Base-by-base conservation (phyloP, 2,888 invertebrate genomes). In the Enchytraeus crypticus region DNA sequence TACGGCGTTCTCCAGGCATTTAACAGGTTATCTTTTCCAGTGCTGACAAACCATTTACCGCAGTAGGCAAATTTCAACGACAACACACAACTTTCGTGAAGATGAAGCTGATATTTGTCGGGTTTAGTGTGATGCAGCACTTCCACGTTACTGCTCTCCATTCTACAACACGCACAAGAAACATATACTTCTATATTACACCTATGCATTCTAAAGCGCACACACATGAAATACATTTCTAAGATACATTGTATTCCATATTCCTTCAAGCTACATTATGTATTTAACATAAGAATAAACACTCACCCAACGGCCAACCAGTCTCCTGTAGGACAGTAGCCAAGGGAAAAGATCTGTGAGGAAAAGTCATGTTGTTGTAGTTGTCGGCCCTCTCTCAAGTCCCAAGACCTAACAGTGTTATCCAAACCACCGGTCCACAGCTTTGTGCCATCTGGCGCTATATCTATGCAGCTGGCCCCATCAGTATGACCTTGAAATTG, bases 1-100 rank as follows among this genome's bases (percentile, higher is more conserved):
- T 92, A 92, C 0, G 93, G 93, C 71, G 92, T 92, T 78, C 92
- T 85, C 92, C 92, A 95, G 43, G 91, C 91, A 80, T 93, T 92
- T 70, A 93, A 84, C 72, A 90, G 83, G 82, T 92, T 92, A 80
- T 95, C 92, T 81, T 92, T 92, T 64, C 92, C 92, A 14, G 92
- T 92, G 66, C 89, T 90, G 66, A 92, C 90, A 82, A 95, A 95
- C 92, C 92, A 95, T 81, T 92, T 92, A 70, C 92, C 92, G 79
- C 90, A 90, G 51, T 89, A 87, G 32, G 93, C 92, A 81, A 93
- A 95, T 79, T 90, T 87, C 66, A 97, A 84, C 72, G 92, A 92
- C 57, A 95, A 84, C 57, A 95, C 93, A 81, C 93, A 96, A 74
- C 90, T 90, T 81, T 96, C 93, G 82, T 96, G 95, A 65, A 93